phyloP scores from a whole-genome alignment of 2,797 vertebrate species.

The Crypturellus tataupa region DNA sequence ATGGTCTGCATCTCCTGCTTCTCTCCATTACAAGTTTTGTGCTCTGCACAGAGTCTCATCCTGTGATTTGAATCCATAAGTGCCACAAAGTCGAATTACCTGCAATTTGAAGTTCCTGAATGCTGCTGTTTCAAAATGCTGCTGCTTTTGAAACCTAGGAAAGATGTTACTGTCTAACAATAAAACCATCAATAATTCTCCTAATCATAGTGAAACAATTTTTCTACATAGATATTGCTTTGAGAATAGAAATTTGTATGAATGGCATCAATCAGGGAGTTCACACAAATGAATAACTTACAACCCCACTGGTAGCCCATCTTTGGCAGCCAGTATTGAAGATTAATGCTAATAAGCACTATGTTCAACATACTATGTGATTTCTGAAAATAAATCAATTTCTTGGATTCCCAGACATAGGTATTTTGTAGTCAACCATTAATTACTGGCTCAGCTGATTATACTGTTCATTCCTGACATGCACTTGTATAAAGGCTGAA shows the following conservation, averaged over 20 bases:
- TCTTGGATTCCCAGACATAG: slow-evolving; percentile 51
- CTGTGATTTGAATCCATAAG: not conserved
- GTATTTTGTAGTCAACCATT: slow-evolving; percentile 56
- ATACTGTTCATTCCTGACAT: slow-evolving; percentile 57
- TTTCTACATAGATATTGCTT: slow-evolving; percentile 53
- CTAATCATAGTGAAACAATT: slow-evolving; percentile 49
- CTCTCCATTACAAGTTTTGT: not conserved
- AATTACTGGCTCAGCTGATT: slow-evolving; percentile 71
- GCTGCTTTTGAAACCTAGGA: not conserved
- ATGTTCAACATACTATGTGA: slow-evolving; percentile 39
- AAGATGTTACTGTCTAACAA: not conserved
- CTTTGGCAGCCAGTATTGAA: slow-evolving; percentile 47
- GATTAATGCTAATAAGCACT: slow-evolving; percentile 60
- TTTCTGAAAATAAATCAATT: slow-evolving; percentile 64
- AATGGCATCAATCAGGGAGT: slow-evolving; percentile 51
- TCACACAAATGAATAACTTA: slow-evolving; percentile 50
- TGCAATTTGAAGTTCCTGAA: not conserved
- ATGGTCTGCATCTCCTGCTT: not conserved
- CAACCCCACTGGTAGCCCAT: not conserved
- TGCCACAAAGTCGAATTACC: not conserved
- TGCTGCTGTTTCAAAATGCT: too few relatives aligned
- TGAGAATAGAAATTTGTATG: slow-evolving; percentile 60
- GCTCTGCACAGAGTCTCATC: not conserved
- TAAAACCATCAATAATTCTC: slow-evolving; percentile 57
- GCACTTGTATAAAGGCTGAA: slow-evolving; percentile 20